Conservation (phyloP, 2,113 vertebrate species). For the Eurypyga helias region DNA sequence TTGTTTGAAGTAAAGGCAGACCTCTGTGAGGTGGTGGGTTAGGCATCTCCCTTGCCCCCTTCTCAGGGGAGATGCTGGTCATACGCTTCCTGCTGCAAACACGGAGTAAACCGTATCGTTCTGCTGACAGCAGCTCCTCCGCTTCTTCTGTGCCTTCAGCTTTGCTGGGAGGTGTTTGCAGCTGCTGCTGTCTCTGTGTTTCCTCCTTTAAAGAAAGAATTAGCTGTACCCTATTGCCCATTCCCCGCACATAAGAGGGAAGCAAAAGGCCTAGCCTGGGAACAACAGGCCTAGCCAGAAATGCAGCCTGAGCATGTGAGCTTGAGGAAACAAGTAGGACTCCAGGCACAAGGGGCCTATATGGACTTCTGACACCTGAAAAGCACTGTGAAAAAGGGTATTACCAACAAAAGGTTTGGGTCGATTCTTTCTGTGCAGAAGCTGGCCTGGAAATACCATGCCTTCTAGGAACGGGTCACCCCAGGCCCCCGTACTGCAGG, state of each 20-base stretch:
- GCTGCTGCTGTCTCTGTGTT: neutral
- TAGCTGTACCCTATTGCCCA: neutral
- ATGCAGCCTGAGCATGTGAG: neutral
- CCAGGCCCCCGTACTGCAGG: accelerated
- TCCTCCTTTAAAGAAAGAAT: neutral
- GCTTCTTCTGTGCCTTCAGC: neutral
- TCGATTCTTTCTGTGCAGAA: neutral
- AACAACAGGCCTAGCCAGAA: neutral
- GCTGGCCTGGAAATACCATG: neutral
- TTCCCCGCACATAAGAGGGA: neutral
- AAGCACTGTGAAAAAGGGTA: neutral
- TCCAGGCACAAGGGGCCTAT: neutral
- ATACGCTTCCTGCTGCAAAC: neutral
- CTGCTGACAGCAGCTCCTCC: neutral
- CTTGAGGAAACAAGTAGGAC: neutral
- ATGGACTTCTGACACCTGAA: neutral
- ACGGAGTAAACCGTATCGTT: neutral
- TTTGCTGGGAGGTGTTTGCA: neutral
- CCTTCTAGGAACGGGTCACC: neutral
- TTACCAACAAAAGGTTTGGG: too few species aligned
- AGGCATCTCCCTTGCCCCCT: too few species aligned
- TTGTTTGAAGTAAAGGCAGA: neutral
- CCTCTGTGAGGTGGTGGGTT: accelerated
- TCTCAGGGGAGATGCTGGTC: neutral
- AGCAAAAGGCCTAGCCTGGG: neutral